These are phyloP conservation scores for Mus spicilegus DNA, from an alignment of 2,113 vertebrate genomes.

Conservation along the genomic window DNA sequence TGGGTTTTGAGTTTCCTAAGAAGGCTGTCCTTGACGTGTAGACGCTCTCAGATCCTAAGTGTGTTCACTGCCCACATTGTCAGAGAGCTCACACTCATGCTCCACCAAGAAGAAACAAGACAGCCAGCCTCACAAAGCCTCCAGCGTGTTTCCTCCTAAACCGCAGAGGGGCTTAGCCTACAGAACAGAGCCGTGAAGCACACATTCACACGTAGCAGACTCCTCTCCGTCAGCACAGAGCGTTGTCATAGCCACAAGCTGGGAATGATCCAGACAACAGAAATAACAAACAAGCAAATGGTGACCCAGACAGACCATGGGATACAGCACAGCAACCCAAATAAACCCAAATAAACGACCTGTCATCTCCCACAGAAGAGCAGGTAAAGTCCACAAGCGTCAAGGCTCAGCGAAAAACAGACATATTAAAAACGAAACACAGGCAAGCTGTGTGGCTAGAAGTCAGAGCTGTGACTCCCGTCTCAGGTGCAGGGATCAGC, in stretches of 20 bases:
- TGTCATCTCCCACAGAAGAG: neutral
- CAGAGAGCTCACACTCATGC: neutral
- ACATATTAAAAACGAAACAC: neutral
- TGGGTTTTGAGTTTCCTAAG: slow-evolving; percentile 39
- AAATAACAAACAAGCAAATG: neutral
- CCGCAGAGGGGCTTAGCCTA: neutral
- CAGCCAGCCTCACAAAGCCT: neutral
- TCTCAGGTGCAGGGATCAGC: neutral
- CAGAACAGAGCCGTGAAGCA: neutral
- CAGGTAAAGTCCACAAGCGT: neutral
- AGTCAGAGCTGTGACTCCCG: neutral
- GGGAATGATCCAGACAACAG: neutral
- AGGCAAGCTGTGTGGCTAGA: neutral
- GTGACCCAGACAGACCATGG: neutral
- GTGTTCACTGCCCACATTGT: neutral
- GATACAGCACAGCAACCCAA: neutral
- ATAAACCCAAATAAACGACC: neutral
- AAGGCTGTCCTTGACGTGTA: neutral
- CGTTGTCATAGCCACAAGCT: neutral
- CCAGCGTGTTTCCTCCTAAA: neutral
- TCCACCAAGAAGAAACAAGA: neutral
- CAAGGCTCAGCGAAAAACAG: neutral
- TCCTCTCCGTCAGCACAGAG: neutral
- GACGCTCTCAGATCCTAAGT: neutral
- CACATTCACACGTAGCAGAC: neutral